Evolutionary conservation across 2,797 vertebrate genomes (phyloP).

Genomic region (Crocidura indochinensis): DNA sequence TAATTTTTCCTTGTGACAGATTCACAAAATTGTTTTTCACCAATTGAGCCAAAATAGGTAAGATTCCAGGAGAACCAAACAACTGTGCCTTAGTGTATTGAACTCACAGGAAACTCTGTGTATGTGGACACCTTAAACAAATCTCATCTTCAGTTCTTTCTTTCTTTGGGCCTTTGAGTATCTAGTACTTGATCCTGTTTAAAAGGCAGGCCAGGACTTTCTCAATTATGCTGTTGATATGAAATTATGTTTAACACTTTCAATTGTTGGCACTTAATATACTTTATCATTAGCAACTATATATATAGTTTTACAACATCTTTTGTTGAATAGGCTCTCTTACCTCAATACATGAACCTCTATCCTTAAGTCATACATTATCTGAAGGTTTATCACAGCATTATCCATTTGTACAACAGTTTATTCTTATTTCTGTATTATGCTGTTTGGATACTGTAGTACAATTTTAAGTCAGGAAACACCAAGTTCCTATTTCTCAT

Average conservation of each 20-base stretch:
- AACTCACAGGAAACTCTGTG: rapidly evolving
- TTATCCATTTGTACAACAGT: no score
- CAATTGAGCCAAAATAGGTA: not conserved
- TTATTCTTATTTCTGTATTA: no score
- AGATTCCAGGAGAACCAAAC: not conserved
- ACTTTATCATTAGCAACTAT: not conserved
- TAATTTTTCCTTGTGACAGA: no score
- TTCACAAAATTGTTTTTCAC: not conserved
- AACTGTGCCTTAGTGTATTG: rapidly evolving
- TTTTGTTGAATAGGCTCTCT: no score
- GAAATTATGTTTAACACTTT: not conserved
- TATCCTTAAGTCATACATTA: no score
- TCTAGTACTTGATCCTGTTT: not conserved
- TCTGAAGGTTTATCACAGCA: no score
- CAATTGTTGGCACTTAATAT: not conserved
- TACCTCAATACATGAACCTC: no score
- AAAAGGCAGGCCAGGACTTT: not conserved
- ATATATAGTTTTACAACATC: no score
- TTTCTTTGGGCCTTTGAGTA: not conserved
- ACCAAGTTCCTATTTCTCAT: no score
- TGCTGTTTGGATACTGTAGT: no score
- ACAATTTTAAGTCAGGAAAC: no score
- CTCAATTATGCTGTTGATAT: not conserved
- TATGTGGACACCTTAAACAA: not conserved
- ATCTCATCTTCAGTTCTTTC: not conserved